These are phyloP conservation scores for Ganaspis sp. DNA, from an alignment of 1,140 invertebrate genomes.

Conservation along the genomic window DNA sequence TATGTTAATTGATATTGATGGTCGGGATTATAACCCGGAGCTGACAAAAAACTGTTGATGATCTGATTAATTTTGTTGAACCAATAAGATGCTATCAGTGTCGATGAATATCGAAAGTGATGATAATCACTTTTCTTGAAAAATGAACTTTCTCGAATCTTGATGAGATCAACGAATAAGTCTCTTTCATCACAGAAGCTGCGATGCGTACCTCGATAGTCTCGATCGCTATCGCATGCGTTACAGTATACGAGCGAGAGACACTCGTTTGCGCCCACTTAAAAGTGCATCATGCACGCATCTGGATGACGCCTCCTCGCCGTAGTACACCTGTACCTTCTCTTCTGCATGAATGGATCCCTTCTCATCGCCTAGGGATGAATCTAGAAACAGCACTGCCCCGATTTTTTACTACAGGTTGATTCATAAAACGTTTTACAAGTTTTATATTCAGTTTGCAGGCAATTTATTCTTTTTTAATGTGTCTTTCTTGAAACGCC, in stretches of 20 bases:
- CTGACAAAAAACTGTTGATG: background rate
- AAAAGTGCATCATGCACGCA: slow-evolving; percentile 12
- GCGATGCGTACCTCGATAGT: slow-evolving; percentile 4
- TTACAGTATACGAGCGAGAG: slow-evolving; percentile 8
- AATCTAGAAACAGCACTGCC: background rate
- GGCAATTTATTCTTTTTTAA: too few relatives aligned
- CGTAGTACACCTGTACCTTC: background rate
- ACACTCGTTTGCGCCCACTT: slow-evolving; percentile 7
- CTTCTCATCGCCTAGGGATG: background rate
- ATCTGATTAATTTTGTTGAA: slow-evolving; percentile 4
- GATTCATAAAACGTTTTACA: background rate
- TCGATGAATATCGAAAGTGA: background rate
- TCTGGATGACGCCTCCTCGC: background rate
- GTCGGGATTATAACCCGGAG: background rate
- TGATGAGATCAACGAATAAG: background rate
- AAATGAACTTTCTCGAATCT: background rate
- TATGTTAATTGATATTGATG: too few relatives aligned
- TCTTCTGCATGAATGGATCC: slow-evolving; percentile 4
- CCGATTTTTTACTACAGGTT: background rate
- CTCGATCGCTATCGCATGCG: background rate
- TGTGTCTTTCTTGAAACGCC: too few relatives aligned
- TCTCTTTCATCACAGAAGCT: slow-evolving; percentile 4
- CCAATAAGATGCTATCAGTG: background rate
- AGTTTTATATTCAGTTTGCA: too few relatives aligned
- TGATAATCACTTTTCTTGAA: slow-evolving; percentile 10